Base-by-base conservation (phyloP, 2,113 vertebrate genomes). In the Odocoileus hemionus region DNA sequence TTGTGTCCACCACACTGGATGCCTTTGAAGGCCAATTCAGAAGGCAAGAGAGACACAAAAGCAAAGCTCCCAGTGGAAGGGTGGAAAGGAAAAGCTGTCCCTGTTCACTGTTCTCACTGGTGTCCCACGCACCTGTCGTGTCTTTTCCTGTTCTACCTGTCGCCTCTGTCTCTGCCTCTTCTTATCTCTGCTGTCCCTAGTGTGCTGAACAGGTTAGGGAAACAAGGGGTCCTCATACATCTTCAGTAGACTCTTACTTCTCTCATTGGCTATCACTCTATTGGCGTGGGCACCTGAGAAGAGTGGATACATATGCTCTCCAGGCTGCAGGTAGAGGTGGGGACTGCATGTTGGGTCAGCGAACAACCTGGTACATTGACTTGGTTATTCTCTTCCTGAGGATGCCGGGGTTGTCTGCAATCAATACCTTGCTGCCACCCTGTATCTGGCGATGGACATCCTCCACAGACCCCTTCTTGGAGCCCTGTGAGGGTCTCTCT, bases 81-180 rank as follows among this genome's bases (percentile, higher is more conserved):
- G 30, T 50, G 4, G 30, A 13, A 7, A 2, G 30, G 2, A 2
- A 60, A 2, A 3, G 5, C 30, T n/a, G 28, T 79, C 21, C 54
- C 39, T 23, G 0, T 6, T 19, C 43, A 2, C 12, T 8, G 70
- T 30, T 58, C 12, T 33, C 7, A 39, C 47, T 10, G 4, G 10
- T 55, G 64, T 43, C 52, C 23, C n/a, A 8, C 0, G 0, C n/a
- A 17, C 23, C 54, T 39, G 23, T 39, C 1, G 2, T 11, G 21
- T 39, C n/a, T 55, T 52, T 55, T 14, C 33, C 4, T 3, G 33
- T 54, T 39, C 52, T 25, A 15, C 4, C 50, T 55, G 33, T 55
- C 7, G 3, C 13, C 50, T 83, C 80, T 15, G 26, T 17, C 50
- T n/a, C 80, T 39, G 47, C 78, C 5, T 50, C 28, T 11, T 30